Conservation (phyloP, 2,888 invertebrate species). For the Andrena minutula region DNA sequence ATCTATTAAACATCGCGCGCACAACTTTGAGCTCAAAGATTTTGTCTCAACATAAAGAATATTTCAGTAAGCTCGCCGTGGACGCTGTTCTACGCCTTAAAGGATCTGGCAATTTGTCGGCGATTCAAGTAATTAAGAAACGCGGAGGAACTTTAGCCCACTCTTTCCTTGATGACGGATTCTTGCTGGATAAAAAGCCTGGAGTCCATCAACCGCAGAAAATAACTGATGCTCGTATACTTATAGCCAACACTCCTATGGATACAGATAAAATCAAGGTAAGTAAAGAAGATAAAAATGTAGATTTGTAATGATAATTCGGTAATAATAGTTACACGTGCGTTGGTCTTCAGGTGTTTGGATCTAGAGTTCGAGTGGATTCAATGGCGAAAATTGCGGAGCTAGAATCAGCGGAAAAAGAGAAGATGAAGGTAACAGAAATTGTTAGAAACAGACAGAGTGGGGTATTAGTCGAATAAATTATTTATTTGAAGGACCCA, state of each 20-base stretch:
- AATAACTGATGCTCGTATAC: slow-evolving; percentile 97
- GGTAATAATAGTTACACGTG: neutral
- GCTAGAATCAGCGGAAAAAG: slow-evolving; percentile 98
- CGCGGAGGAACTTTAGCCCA: slow-evolving; percentile 96
- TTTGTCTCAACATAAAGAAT: slow-evolving; percentile 97
- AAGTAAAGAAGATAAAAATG: slow-evolving; percentile 15
- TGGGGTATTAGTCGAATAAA: too few species aligned
- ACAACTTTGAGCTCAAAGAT: slow-evolving; percentile 99
- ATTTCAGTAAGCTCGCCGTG: slow-evolving; percentile 97
- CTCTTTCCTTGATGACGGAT: slow-evolving; percentile 98
- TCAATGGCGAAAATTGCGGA: slow-evolving; percentile 98
- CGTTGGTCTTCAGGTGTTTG: slow-evolving; percentile 89
- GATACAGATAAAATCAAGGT: slow-evolving; percentile 99
- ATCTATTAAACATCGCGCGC: slow-evolving; percentile 97
- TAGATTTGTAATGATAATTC: neutral
- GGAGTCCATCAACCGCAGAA: slow-evolving; percentile 99
- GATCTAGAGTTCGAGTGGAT: slow-evolving; percentile 96
- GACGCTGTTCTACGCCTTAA: slow-evolving; percentile 97
- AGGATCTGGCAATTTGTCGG: slow-evolving; percentile 97
- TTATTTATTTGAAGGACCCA: too few species aligned
- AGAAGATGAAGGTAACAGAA: slow-evolving; percentile 94
- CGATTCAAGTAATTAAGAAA: slow-evolving; percentile 99
- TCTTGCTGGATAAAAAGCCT: slow-evolving; percentile 97
- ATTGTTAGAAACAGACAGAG: neutral
- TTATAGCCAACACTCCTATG: slow-evolving; percentile 99